Percentiles rank a stretch among this genome's conserved stretches.
Evolutionary conservation across 2,113 vertebrate genomes (phyloP).

Genomic region (Plestiodon gilberti): DNA sequence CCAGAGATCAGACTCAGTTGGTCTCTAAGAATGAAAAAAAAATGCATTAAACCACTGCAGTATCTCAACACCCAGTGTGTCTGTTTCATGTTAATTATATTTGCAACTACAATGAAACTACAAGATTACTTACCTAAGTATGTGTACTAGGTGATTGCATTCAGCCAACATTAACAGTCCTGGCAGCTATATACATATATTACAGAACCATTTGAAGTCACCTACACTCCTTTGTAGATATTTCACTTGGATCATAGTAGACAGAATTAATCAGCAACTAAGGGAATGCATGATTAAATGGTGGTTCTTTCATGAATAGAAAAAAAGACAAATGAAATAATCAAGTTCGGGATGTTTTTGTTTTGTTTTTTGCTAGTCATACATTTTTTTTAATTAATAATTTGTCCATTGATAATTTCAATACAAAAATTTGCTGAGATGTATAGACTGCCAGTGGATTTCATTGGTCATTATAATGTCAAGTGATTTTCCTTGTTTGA

Average conservation of each 20-base stretch:
- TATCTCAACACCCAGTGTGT: slow-evolving; percentile 41
- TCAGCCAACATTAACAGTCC: slow-evolving; percentile 64
- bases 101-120: slow-evolving; percentile 59
- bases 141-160: slow-evolving; percentile 57
- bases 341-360: neutral
- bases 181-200: slow-evolving; percentile 59
- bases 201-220: slow-evolving; percentile 67
- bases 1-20: neutral
- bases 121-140: slow-evolving; percentile 65
- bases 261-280: slow-evolving; percentile 57
- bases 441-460: neutral
- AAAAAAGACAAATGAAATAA: neutral
- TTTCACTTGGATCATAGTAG: slow-evolving; percentile 51
- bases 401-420: neutral
- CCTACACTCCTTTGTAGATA: slow-evolving; percentile 63
- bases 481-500: neutral
- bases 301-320: slow-evolving; percentile 40
- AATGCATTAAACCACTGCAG: slow-evolving; percentile 39
- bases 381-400: slow-evolving; percentile 14
- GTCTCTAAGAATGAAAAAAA: slow-evolving; percentile 40
- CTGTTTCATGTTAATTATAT: slow-evolving; percentile 67
- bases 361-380: neutral
- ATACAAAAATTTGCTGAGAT: slow-evolving; percentile 7
- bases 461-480: neutral
- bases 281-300: slow-evolving; percentile 40